Base-by-base conservation (phyloP, 2,888 invertebrate genomes). In the Sabatieria punctata region DNA sequence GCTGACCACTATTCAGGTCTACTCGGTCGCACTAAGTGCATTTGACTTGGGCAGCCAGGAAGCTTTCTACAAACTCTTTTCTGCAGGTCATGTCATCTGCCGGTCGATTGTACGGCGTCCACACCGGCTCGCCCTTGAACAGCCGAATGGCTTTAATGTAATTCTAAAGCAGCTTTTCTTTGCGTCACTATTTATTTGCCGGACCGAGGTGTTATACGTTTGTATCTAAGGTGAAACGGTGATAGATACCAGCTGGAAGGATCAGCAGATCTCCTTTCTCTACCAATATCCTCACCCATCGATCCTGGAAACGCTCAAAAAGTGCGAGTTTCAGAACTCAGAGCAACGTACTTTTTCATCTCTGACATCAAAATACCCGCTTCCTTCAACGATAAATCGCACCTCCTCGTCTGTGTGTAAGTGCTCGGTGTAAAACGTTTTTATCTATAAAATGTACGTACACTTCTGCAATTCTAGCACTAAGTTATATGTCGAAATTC, bases 381-480 rank as follows among this genome's bases (percentile, higher is more conserved):
- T 82, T 19, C 73, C 73, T 2, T 82, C 84, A 25, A 84, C 59
- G 23, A 89, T 76, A 37, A 86, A 77, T 56, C 95, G 79, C 53
- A 95, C 89, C 70, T 95, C 95, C 64, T 95, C 93, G 68, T 95
- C 93, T 0, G 82, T 80, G 61, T 97, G 95, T 52, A 97, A 71
- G 69, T 95, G 95, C 63, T 95, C 95, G 1, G 76, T 76, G 61
- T 76, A 93, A 68, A 95, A 95, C 1, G 75, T 77, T 63, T 83
- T 83, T 22, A 89, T 65, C 74, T 74, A 55, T n/a, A n/a, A n/a
- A n/a, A n/a, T n/a, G n/a, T n/a, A n/a, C n/a, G n/a, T n/a, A n/a
- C n/a, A n/a, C n/a, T n/a, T n/a, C n/a, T n/a, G n/a, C n/a, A n/a
- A n/a, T n/a, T n/a, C n/a, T n/a, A n/a, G n/a, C n/a, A n/a, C n/a